A percentile compares a stretch with the other conserved stretches of the same genome.
Evolutionary conservation across 2,888 invertebrate genomes (phyloP).

Genomic region (Hoplodrina ambigua): DNA sequence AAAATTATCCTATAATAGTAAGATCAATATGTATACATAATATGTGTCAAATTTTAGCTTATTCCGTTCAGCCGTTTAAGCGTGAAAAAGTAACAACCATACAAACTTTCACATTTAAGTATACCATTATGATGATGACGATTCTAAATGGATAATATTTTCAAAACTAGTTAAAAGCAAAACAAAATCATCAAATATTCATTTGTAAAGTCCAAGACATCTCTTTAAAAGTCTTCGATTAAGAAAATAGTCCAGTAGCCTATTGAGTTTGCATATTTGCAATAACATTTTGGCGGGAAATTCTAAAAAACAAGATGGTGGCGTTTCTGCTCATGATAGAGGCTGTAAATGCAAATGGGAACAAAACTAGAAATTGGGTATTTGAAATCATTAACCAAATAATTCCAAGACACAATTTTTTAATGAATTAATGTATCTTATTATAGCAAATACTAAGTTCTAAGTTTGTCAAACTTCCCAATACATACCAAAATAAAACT

Average conservation of each 20-base stretch:
- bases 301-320: background rate
- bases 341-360: background rate
- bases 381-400: no score
- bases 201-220: slow-evolving; percentile 1
- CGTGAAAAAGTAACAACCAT: background rate
- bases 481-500: background rate
- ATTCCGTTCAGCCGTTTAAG: background rate
- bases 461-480: background rate
- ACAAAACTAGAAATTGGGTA: no score
- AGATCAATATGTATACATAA: no score
- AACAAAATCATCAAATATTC: background rate
- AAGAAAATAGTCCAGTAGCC: slow-evolving; percentile 10
- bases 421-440: no score
- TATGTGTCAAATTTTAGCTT: background rate
- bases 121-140: background rate
- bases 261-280: background rate
- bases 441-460: no score
- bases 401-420: no score
- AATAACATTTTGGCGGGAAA: slow-evolving; percentile 26
- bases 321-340: background rate
- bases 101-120: background rate
- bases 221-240: slow-evolving; percentile 1
- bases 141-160: slow-evolving; percentile 54
- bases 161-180: background rate
- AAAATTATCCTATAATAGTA: no score